Conservation (phyloP, 2,888 invertebrate species). For the Cataglyphis altisquamis region DNA sequence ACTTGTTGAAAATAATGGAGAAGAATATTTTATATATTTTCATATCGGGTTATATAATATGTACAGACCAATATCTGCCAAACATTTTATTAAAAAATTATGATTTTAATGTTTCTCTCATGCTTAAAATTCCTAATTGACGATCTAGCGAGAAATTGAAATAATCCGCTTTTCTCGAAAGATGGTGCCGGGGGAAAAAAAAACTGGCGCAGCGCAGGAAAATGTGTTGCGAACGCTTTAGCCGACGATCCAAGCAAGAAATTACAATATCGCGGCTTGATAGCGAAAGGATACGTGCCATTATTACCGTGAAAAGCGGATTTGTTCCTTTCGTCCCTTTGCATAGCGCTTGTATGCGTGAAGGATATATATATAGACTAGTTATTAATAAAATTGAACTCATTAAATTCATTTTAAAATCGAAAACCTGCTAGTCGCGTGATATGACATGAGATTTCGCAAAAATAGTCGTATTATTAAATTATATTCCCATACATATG, state of each 20-base stretch:
- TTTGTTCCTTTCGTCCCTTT: conserved; percentile 51
- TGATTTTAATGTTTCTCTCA: neutral
- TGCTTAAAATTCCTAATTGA: neutral
- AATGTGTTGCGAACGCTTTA: conserved; percentile 50
- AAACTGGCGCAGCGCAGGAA: conserved; percentile 20
- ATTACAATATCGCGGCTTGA: conserved; percentile 57
- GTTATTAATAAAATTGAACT: conserved; percentile 40
- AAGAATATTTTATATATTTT: neutral
- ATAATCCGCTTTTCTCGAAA: conserved; percentile 17
- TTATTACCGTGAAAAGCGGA: conserved; percentile 57
- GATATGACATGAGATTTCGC: neutral
- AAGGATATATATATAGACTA: neutral
- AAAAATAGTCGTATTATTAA: conserved; percentile 15
- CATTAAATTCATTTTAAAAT: conserved; percentile 31
- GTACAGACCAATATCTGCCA: neutral
- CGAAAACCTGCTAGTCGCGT: neutral
- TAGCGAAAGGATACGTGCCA: conserved; percentile 57
- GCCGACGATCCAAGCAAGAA: conserved; percentile 56
- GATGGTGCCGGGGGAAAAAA: neutral
- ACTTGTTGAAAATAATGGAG: neutral
- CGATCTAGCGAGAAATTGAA: neutral
- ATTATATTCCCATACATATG: conserved; percentile 22
- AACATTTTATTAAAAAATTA: conserved; percentile 17
- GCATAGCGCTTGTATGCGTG: conserved; percentile 6
- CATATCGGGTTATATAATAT: neutral